Percentiles rank a stretch among this genome's conserved stretches.
phyloP scores from a whole-genome alignment of 2,113 vertebrate species.

The Cyanoderma ruficeps region DNA sequence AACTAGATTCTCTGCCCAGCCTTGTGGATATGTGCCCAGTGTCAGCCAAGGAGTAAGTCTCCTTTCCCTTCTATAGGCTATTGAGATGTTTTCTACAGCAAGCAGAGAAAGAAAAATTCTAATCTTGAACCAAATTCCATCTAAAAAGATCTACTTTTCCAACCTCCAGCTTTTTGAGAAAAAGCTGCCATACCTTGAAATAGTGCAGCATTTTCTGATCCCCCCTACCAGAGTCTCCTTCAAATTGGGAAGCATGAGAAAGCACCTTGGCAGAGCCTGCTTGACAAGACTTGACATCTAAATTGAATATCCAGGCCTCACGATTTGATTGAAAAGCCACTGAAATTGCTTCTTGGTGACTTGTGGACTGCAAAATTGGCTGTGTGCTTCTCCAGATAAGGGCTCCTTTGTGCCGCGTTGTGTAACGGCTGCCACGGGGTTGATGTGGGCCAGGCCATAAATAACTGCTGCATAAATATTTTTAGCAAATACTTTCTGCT shows the following conservation, averaged over 20 bases:
- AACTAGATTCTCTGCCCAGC: neutral
- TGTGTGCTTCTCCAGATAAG: slow-evolving; percentile 40
- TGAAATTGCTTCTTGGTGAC: neutral
- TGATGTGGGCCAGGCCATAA: slow-evolving; percentile 33
- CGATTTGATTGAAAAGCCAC: slow-evolving; percentile 1
- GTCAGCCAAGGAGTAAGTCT: neutral
- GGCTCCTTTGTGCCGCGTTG: slow-evolving; percentile 1
- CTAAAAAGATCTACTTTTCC: neutral
- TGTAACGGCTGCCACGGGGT: neutral
- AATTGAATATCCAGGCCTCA: neutral
- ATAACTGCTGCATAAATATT: slow-evolving; percentile 47
- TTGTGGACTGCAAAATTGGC: neutral
- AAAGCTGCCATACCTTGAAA: neutral
- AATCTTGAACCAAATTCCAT: neutral
- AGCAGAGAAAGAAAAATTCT: neutral
- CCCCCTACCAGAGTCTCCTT: neutral
- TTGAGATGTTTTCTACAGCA: neutral
- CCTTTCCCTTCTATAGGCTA: neutral
- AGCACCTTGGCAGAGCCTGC: neutral
- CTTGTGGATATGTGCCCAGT: no score
- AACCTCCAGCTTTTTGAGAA: neutral
- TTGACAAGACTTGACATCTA: neutral
- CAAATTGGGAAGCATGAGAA: neutral
- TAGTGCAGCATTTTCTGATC: neutral
- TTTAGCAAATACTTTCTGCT: slow-evolving; percentile 53